Conservation (phyloP, 1,140 invertebrate species). For the Dendroctonus ponderosae region DNA sequence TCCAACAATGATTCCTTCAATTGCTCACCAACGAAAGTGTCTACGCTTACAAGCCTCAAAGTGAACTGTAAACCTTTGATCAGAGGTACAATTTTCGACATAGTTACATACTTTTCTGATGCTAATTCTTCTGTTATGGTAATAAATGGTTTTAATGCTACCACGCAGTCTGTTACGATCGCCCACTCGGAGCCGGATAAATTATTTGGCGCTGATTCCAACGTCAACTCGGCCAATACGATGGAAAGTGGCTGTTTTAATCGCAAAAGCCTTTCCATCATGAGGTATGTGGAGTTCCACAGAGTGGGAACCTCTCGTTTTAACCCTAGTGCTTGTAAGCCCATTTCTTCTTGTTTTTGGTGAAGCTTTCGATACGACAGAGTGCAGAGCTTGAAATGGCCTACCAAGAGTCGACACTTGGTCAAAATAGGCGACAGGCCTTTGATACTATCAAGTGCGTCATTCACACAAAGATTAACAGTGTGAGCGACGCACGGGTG, state of each 20-base stretch:
- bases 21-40: slow-evolving; percentile 9
- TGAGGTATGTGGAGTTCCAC: slow-evolving; percentile 45
- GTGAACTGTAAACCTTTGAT: slow-evolving; percentile 37
- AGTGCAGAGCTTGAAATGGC: slow-evolving; percentile 39
- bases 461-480: slow-evolving; percentile 27
- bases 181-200: slow-evolving; percentile 14
- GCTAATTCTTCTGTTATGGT: slow-evolving; percentile 29
- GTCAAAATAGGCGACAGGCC: slow-evolving; percentile 4
- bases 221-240: slow-evolving; percentile 5
- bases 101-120: slow-evolving; percentile 41
- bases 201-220: slow-evolving; percentile 21
- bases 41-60: slow-evolving; percentile 25
- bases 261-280: slow-evolving; percentile 40
- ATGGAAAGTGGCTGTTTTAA: slow-evolving; percentile 34
- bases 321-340: slow-evolving; percentile 34
- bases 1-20: slow-evolving; percentile 29
- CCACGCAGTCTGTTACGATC: slow-evolving; percentile 17
- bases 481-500: slow-evolving; percentile 51
- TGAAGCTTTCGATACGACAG: slow-evolving; percentile 34
- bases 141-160: slow-evolving; percentile 20
- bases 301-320: slow-evolving; percentile 41
- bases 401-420: slow-evolving; percentile 33
- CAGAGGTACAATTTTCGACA: slow-evolving; percentile 40
- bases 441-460: slow-evolving; percentile 16
- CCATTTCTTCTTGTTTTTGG: slow-evolving; percentile 30